Base-by-base conservation (phyloP, 2,888 invertebrate species). In the Epinotia brunnichana region DNA sequence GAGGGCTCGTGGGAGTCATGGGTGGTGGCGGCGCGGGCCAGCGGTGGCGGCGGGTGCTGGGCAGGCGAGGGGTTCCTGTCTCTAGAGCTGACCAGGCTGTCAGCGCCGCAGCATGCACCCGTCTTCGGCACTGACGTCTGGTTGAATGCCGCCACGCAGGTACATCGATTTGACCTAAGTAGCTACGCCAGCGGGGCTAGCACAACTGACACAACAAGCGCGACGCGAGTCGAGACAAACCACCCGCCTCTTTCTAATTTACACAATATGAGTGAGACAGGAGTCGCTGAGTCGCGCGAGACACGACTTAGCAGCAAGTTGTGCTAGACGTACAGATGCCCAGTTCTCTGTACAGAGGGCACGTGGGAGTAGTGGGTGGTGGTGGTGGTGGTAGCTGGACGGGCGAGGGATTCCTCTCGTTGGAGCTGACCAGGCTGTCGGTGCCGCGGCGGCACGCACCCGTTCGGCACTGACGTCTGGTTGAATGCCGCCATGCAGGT, bases 61-160 rank as follows among this genome's bases (percentile, higher is more conserved):
- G 78, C 78, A 15, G 76, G 77, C 68, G 76, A 74, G 59, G 81
- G 83, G 41, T 90, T 87, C 78, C 79, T 90, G 35, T 81, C 90
- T 68, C 82, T 89, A 74, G 82, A 84, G 77, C 83, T 85, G 78
- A 78, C 77, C 44, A 80, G 80, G 64, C 79, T 87, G 62, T 88
- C 87, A 41, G 88, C 87, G 51, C 84, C 84, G 11, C 74, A 78
- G 3, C 79, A 82, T 53, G 86, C 83, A 44, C 71, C 71, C 15
- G 68, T 64, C 54, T 67, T 57, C 70, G 75, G 79, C 79, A 88
- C 90, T 77, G 84, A 87, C 19, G 84, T 91, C 51, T 86, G 89
- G 86, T 84, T 89, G 54, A 88, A 87, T 75, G 81, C 90, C 21
- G 86, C 88, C 66, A 82, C 86, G 2, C 91, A 90, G 84, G 90